Conservation (phyloP, 2,888 invertebrate species). For the Ormyrus pomaceus region DNA sequence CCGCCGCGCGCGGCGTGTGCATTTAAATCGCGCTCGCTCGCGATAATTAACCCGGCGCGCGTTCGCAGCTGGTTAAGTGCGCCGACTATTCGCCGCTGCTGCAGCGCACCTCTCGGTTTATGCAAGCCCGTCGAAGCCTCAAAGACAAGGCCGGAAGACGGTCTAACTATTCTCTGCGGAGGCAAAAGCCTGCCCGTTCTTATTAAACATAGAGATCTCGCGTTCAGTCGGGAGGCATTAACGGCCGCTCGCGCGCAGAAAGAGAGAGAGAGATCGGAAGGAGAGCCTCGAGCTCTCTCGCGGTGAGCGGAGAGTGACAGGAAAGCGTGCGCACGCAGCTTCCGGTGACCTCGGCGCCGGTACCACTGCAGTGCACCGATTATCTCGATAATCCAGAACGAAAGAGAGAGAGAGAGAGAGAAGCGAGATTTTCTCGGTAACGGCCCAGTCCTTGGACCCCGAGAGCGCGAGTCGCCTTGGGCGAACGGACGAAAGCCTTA, state of each 20-base stretch:
- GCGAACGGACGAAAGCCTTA: conserved; percentile 62
- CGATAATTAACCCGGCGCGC: conserved; percentile 56
- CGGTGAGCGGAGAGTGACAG: conserved; percentile 8
- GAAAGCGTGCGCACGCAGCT: conserved; percentile 45
- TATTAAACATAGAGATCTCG: neutral
- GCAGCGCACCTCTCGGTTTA: neutral
- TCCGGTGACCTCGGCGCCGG: conserved; percentile 47
- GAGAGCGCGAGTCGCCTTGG: conserved; percentile 67
- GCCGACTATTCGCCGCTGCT: too few relatives aligned
- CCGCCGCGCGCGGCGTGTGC: neutral
- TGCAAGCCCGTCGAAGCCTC: conserved; percentile 3
- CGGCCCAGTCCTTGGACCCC: conserved; percentile 72
- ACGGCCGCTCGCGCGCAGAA: neutral
- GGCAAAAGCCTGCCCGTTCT: conserved; percentile 3
- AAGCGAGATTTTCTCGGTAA: conserved; percentile 71
- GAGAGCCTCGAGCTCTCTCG: too few relatives aligned
- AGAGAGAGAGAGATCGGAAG: conserved; percentile 2
- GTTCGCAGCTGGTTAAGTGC: conserved; percentile 28
- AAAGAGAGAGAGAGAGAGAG: conserved; percentile 4
- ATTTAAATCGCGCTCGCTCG: conserved; percentile 60
- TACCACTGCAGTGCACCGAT: conserved; percentile 22
- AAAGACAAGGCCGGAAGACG: neutral
- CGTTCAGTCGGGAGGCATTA: neutral
- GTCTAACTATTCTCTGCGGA: neutral
- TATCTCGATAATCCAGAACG: conserved; percentile 41